These are phyloP conservation scores for Chiloscyllium punctatum DNA, from an alignment of 2,797 vertebrate species.

Conservation along the genomic window DNA sequence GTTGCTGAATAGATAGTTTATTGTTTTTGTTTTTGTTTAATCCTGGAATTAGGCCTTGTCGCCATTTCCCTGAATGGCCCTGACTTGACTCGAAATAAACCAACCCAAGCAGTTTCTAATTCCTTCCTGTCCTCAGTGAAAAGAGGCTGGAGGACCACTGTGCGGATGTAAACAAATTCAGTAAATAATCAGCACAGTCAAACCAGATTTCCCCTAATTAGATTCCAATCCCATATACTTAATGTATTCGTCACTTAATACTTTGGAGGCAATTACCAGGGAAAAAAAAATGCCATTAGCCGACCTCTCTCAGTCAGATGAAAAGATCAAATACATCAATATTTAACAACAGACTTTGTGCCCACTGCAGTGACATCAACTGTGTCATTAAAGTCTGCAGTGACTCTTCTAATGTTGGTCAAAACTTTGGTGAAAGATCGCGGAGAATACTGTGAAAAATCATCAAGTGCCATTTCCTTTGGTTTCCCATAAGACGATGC, in stretches of 20 bases:
- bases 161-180: background rate
- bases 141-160: background rate
- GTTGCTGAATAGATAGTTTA: background rate
- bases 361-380: background rate
- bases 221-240: background rate
- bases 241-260: background rate
- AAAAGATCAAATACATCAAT: background rate
- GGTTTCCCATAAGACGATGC: no score
- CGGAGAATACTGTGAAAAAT: background rate
- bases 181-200: background rate
- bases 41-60: background rate
- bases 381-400: background rate
- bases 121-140: background rate
- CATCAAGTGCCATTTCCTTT: background rate
- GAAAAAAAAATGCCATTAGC: background rate
- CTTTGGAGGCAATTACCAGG: background rate
- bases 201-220: background rate
- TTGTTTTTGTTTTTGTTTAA: background rate
- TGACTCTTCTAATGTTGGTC: background rate
- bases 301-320: background rate
- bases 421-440: background rate
- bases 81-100: background rate
- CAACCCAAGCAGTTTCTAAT: background rate
- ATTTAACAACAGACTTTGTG: background rate
- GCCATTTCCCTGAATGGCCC: background rate